Evolutionary conservation across 1,140 invertebrate genomes (phyloP), one percentile per base, ranked within the genome.

Genomic region (Ylistrum balloti): DNA sequence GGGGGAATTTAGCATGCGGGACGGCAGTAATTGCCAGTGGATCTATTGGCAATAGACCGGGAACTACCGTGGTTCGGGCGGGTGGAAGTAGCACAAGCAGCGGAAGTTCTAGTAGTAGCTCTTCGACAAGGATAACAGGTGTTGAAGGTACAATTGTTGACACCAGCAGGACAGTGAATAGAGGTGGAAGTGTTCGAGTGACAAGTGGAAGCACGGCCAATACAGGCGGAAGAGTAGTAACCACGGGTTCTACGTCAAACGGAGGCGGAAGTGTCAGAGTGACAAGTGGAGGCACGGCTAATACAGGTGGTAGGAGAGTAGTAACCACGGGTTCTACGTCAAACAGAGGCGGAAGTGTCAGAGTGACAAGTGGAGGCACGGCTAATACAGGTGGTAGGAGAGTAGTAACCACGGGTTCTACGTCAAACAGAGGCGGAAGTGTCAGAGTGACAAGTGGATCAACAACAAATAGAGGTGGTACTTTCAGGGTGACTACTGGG

Each of bases 1-100:
- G 86, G 7, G 28, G 33, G 45, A 88, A 92, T 33, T 85, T 86
- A n/a, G 45, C 87, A 11, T 92, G 91, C 87, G 88, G 56, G 9
- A 86, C 89, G 11, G 89, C 86, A 41, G 38, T 87, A 0, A 89
- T 88, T 20, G 33, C 33, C 1, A 56, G 41, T 3, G 15, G 33
- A 32, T 74, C 86, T 20, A 15, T 35, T 11, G 86, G 28, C 35
- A 86, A 41, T n/a, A 34, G 86, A 48, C 20, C 45, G 11, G 87
- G 33, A n/a, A 35, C 35, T n/a, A 35, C 33, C 20, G 38, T 90
- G 33, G 28, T 90, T 17, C n/a, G 33, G 20, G 32, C 48, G 32
- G 33, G 88, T 7, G 34, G 88, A 11, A 9, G 33, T 32, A 22
- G 35, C 32, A 48, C 34, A 88, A 41, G 35, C 5, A 48, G 85